Base-by-base conservation (phyloP, 2,113 vertebrate species). In the Nipponia nippon region DNA sequence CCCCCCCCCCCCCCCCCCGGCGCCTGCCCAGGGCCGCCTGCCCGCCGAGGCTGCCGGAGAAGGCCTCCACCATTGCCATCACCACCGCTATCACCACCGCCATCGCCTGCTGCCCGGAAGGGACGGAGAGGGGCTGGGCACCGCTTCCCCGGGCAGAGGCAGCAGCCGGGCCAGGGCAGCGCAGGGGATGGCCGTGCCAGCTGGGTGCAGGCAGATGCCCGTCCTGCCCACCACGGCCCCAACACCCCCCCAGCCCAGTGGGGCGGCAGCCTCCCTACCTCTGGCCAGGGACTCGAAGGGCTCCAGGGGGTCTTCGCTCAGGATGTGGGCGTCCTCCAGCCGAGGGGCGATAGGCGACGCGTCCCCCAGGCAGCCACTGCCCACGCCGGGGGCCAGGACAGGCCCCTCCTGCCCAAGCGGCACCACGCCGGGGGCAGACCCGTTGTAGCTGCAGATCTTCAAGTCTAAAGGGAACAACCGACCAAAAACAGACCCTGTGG, bases 241-340 rank as follows among this genome's bases (percentile, higher is more conserved):
- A 5, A 47, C 2, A 1, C 11, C 5, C 40, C 8, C 11, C 2
- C 14, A 56, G 50, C 23, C 50, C 36, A 7, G 25, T 2, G 9
- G 50, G 56, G 47, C 25, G 15, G 36, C 53, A 58, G 85, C 61
- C 78, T 26, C 49, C 76, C 49, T 92, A 98, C 98, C 98, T 96
- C 97, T 66, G 76, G 97, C 97, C 86, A 98, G 89, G 16, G 98
- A 96, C 56, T 98, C 98, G 34, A 98, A 98, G n/a, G 98, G 97
- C 83, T 98, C 98, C 82, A 98, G 83, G 5, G 98, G 58, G 75
- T 97, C 97, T 67, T 95, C 97, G 42, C 97, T 97, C 88, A 98
- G 98, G 56, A 98, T 97, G 63, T 92, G 97, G 59, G 96, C 25
- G 53, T 97, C 98, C 96, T 98, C 98, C 92, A 98, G 96, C 18